Percentiles rank a stretch among this genome's conserved stretches.
Conservation (phyloP, 2,797 vertebrate species). For the Stomatorhinus walkeri region DNA sequence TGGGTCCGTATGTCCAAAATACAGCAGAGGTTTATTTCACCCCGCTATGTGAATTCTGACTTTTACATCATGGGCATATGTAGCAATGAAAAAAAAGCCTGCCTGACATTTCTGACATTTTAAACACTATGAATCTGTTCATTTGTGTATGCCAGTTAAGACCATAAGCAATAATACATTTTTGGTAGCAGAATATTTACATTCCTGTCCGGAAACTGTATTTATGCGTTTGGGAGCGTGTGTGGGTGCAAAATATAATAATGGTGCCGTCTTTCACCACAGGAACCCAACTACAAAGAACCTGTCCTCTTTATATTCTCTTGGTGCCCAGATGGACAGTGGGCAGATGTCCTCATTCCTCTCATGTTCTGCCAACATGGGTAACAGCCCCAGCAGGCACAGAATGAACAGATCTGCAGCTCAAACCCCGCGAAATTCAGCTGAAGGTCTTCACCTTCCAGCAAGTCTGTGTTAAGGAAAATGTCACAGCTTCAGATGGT, state of each 20-base stretch:
- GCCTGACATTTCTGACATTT: background rate
- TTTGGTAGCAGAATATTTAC: background rate
- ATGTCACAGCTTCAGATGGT: background rate
- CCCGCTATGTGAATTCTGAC: background rate
- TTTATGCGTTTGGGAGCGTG: background rate
- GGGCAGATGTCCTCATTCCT: background rate
- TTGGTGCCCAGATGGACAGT: background rate
- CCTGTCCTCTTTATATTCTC: background rate
- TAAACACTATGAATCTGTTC: background rate
- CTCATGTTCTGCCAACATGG: background rate
- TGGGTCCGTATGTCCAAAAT: background rate
- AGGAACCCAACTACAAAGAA: background rate
- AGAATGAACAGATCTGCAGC: background rate
- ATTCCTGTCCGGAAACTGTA: background rate
- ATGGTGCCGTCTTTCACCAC: background rate
- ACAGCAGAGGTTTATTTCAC: background rate
- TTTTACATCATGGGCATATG: background rate
- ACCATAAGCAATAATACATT: constrained; percentile 8
- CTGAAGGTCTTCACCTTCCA: background rate
- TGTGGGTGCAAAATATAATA: background rate
- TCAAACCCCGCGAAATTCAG: background rate
- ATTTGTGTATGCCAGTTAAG: background rate
- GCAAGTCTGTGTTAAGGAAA: background rate
- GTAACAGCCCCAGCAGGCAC: background rate
- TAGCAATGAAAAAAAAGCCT: background rate